Percentiles rank a stretch among this genome's conserved stretches.
Conservation (phyloP, 2,888 invertebrate genomes). For the Pyrgus malvae region DNA sequence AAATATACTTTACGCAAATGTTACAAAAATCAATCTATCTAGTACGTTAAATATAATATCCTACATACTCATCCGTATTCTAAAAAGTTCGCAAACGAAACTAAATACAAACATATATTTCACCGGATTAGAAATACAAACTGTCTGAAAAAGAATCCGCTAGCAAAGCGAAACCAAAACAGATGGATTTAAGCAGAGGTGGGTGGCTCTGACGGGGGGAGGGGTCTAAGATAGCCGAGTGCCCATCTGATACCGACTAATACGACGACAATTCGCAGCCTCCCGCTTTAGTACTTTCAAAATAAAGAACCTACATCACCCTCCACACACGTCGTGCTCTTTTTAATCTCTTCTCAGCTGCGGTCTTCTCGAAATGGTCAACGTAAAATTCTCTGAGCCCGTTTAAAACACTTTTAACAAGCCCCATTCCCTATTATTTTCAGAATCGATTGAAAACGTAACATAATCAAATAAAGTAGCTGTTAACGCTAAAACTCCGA, state of each 20-base stretch:
- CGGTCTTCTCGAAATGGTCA: slow-evolving; percentile 14
- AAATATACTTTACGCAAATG: too few relatives aligned
- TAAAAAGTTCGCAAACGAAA: too few relatives aligned
- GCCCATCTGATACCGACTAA: slow-evolving; percentile 65
- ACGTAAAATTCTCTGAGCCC: slow-evolving; percentile 6
- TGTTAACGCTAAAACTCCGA: slow-evolving; percentile 60
- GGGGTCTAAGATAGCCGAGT: slow-evolving; percentile 36
- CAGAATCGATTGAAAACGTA: slow-evolving; percentile 28
- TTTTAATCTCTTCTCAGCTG: slow-evolving; percentile 22
- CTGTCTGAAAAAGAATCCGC: slow-evolving; percentile 29
- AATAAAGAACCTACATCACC: slow-evolving; percentile 35
- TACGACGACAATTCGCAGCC: slow-evolving; percentile 71
- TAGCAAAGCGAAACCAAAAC: slow-evolving; percentile 46
- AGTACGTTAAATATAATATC: too few relatives aligned
- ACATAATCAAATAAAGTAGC: slow-evolving; percentile 52
- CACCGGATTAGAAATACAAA: slow-evolving; percentile 10
- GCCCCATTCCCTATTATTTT: neutral
- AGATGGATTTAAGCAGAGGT: slow-evolving; percentile 42
- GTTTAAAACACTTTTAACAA: neutral
- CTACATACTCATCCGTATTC: too few relatives aligned
- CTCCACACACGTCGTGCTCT: slow-evolving; percentile 24
- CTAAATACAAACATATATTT: neutral
- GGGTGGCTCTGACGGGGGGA: slow-evolving; percentile 30
- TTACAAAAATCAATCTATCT: too few relatives aligned
- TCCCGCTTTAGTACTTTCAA: slow-evolving; percentile 45